phyloP scores from a whole-genome alignment of 2,888 invertebrate genomes.

The Anthrax anthrax region DNA sequence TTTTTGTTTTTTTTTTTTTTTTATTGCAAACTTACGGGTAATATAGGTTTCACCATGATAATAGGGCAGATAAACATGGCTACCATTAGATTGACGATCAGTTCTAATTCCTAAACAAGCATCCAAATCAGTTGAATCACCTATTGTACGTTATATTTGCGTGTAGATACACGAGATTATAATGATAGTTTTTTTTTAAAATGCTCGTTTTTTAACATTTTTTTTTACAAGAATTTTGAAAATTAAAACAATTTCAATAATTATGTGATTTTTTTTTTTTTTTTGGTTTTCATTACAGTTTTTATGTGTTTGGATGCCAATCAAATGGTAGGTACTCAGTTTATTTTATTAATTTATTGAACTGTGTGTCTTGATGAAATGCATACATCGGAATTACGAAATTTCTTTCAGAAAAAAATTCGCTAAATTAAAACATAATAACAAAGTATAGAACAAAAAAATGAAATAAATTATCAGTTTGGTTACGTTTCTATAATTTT shows the following conservation, averaged over 20 bases:
- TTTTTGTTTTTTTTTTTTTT: no score
- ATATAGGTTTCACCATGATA: conserved; percentile 67
- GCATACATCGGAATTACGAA: no score
- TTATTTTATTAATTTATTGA: no score
- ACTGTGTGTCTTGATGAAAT: no score
- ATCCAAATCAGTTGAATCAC: conserved; percentile 33
- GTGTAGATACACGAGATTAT: neutral
- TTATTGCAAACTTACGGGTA: conserved; percentile 72
- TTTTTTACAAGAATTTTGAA: no score
- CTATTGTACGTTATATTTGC: conserved; percentile 13
- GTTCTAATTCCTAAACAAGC: conserved; percentile 39
- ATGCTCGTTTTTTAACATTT: neutral
- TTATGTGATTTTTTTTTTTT: neutral
- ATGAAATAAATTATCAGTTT: no score
- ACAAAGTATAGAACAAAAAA: no score
- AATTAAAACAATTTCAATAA: neutral
- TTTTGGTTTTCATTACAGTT: neutral
- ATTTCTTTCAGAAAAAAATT: no score
- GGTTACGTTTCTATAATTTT: no score
- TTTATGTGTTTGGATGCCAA: conserved; percentile 9
- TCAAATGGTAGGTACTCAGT: conserved; percentile 9
- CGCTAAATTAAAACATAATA: no score
- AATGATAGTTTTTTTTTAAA: conserved; percentile 1
- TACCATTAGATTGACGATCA: conserved; percentile 59
- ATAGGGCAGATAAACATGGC: conserved; percentile 70